Percentiles rank a stretch among this genome's conserved stretches.
Conservation (phyloP, 1,140 invertebrate species). For the Hylyphantes graminicola region DNA sequence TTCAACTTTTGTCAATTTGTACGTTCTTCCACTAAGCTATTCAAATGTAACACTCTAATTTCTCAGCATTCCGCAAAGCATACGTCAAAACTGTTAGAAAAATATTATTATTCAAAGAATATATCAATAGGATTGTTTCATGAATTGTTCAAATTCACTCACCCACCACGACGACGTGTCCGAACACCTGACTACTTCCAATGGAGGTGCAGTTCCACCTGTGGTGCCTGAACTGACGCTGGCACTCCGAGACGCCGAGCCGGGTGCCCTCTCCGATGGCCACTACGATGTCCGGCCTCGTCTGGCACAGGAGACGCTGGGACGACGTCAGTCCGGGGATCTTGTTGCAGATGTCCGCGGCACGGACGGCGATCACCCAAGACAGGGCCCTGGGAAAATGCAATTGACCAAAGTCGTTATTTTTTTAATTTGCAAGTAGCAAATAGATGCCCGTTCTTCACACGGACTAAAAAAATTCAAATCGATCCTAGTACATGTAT, state of each 20-base stretch:
- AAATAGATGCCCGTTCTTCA: too few species aligned
- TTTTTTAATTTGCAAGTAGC: too few species aligned
- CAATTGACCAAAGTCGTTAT: not conserved
- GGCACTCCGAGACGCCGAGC: constrained; percentile 79
- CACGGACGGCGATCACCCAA: constrained; percentile 63
- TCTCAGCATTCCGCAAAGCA: too few species aligned
- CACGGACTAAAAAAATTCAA: too few species aligned
- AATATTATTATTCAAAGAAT: too few species aligned
- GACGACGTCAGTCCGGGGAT: constrained; percentile 69
- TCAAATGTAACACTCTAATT: too few species aligned
- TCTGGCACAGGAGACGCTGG: constrained; percentile 71
- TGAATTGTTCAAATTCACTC: constrained; percentile 73
- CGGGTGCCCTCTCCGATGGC: constrained; percentile 69
- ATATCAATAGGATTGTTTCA: too few species aligned
- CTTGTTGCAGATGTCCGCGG: constrained; percentile 65
- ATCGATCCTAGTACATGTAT: too few species aligned
- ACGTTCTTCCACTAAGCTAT: too few species aligned
- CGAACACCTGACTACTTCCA: constrained; percentile 51
- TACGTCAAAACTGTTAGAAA: too few species aligned
- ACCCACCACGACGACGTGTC: constrained; percentile 72
- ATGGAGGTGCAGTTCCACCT: constrained; percentile 87
- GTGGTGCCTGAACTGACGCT: constrained; percentile 86
- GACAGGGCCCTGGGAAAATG: constrained; percentile 47
- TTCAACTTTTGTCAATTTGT: too few species aligned
- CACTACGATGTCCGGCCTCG: constrained; percentile 71